phyloP scores from a whole-genome alignment of 2,888 invertebrate species.

The Sphecodes monilicornis region DNA sequence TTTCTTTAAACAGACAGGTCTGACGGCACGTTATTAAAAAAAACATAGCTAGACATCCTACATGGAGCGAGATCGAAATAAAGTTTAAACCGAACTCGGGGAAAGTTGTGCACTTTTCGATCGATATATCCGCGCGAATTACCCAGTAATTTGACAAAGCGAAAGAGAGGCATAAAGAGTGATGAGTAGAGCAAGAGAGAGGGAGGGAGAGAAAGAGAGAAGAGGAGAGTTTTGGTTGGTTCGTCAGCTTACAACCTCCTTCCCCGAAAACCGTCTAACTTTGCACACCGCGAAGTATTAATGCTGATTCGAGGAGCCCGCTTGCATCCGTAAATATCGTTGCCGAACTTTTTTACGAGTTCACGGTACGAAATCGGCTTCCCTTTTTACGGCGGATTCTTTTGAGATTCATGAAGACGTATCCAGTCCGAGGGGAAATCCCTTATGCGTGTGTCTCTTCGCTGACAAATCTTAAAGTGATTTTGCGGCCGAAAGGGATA shows the following conservation, averaged over 20 bases:
- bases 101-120: slow-evolving; percentile 15
- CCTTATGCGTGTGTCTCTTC: not conserved
- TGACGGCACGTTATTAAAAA: not conserved
- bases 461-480: not conserved
- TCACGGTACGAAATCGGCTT: slow-evolving; percentile 16
- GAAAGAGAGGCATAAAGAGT: not conserved
- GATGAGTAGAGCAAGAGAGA: not conserved
- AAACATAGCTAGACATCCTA: not conserved
- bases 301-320: slow-evolving; percentile 19
- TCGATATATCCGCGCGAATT: slow-evolving; percentile 46
- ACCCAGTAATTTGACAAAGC: slow-evolving; percentile 39
- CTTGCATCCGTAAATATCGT: slow-evolving; percentile 32
- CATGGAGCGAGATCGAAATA: not conserved
- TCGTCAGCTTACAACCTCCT: slow-evolving; percentile 20
- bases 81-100: not conserved
- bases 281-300: slow-evolving; percentile 17
- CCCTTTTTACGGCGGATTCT: slow-evolving; percentile 1
- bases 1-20: not conserved
- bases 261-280: slow-evolving; percentile 12
- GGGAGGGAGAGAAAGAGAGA: not conserved
- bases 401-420: slow-evolving; percentile 32
- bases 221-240: not conserved
- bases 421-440: not conserved
- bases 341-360: slow-evolving; percentile 31
- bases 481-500: not conserved